Conservation (phyloP, 2,888 invertebrate genomes). For the Cremastinae sp. region DNA sequence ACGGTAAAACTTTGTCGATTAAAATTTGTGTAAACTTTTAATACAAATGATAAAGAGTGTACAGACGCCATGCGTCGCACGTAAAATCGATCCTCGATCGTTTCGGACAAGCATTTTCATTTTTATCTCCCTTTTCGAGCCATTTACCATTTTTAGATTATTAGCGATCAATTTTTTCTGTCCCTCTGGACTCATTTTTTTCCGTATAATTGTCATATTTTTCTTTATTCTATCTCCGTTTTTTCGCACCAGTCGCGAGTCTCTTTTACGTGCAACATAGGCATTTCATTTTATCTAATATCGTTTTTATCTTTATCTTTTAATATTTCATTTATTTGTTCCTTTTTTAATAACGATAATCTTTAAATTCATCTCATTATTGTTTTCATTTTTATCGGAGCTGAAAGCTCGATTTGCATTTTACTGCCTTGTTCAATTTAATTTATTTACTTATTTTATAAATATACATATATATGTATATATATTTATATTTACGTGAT, state of each 20-base stretch:
- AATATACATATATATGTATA: conserved; percentile 13
- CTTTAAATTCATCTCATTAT: conserved; percentile 69
- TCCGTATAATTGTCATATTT: not conserved
- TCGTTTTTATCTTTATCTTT: conserved; percentile 48
- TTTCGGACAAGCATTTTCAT: conserved; percentile 17
- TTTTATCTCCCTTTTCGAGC: not conserved
- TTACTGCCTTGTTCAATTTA: conserved; percentile 49
- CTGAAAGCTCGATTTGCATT: conserved; percentile 58
- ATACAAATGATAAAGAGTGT: conserved; percentile 69
- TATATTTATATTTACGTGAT: conserved; percentile 29
- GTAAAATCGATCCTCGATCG: conserved; percentile 64
- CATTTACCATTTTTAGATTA: conserved; percentile 13
- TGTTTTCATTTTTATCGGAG: conserved; percentile 64
- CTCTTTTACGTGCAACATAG: conserved; percentile 58
- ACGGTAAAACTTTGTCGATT: conserved; percentile 67
- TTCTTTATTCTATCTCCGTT: conserved; percentile 5
- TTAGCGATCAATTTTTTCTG: conserved; percentile 2
- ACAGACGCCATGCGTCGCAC: conserved; percentile 62
- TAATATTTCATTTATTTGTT: not conserved
- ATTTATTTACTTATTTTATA: conserved; percentile 19
- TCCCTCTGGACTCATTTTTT: not conserved
- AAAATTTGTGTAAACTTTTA: conserved; percentile 71
- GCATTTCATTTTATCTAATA: conserved; percentile 61
- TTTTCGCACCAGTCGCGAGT: conserved; percentile 33
- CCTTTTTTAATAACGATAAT: conserved; percentile 39